phyloP scores from a whole-genome alignment of 2,113 vertebrate species.

The Thryonomys swinderianus region DNA sequence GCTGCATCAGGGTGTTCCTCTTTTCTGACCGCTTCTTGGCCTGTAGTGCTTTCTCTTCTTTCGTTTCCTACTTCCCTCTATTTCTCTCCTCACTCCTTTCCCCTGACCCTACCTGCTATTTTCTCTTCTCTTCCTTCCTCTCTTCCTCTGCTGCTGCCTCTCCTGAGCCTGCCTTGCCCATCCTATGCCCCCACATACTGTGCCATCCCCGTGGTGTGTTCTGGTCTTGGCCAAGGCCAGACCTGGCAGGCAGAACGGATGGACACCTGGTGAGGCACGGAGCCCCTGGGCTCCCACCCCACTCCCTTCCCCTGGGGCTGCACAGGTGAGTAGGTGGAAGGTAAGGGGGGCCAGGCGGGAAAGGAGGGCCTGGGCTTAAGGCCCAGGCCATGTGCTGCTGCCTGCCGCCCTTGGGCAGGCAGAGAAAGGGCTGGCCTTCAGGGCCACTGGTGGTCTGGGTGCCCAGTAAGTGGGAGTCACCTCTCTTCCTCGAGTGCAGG shows the following conservation, averaged over 20 bases:
- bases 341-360: conserved; percentile 79
- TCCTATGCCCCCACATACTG: conserved; percentile 73
- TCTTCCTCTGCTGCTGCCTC: neutral
- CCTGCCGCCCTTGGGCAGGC: neutral
- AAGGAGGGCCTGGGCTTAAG: conserved; percentile 73
- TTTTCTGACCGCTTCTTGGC: neutral
- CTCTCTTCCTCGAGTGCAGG: neutral
- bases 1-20: conserved; percentile 24
- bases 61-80: neutral
- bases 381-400: conserved; percentile 56
- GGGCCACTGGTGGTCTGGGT: conserved; percentile 6
- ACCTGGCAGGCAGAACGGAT: conserved; percentile 79
- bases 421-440: conserved; percentile 57
- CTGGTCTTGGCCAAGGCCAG: conserved; percentile 81
- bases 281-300: conserved; percentile 81
- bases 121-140: neutral
- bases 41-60: neutral
- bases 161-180: conserved; percentile 45
- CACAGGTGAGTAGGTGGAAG: conserved; percentile 84
- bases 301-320: conserved; percentile 78
- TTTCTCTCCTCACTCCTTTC: neutral
- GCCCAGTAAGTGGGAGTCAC: neutral
- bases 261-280: conserved; percentile 82
- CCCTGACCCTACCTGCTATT: neutral
- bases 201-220: conserved; percentile 78